A percentile compares a stretch with the other conserved stretches of the same genome.
These are phyloP conservation scores for Siniperca undulata DNA, from an alignment of 2,797 vertebrate species.

Conservation along the genomic window DNA sequence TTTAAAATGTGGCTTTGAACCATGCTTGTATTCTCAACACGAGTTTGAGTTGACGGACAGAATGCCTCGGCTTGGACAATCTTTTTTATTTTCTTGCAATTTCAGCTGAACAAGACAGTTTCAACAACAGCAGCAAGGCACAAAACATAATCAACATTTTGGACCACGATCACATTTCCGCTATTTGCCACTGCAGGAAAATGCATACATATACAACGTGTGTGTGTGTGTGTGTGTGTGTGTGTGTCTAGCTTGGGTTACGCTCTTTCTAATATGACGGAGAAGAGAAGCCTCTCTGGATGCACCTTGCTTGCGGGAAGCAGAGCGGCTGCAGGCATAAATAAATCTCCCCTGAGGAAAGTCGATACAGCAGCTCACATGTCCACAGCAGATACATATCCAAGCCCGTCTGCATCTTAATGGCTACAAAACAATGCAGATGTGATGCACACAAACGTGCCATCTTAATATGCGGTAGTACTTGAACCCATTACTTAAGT, in stretches of 20 bases:
- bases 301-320: constrained; percentile 84
- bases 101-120: neutral
- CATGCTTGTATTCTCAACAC: neutral
- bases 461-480: constrained; percentile 5
- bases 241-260: constrained; percentile 63
- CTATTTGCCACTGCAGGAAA: constrained; percentile 12
- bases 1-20: neutral
- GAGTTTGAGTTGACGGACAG: too few relatives aligned
- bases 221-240: constrained; percentile 37
- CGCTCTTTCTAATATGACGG: constrained; percentile 58
- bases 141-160: neutral
- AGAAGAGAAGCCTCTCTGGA: constrained; percentile 71
- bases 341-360: constrained; percentile 82
- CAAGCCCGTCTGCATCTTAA: constrained; percentile 63
- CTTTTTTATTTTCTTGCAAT: neutral
- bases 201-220: constrained; percentile 8
- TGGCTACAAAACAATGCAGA: constrained; percentile 46
- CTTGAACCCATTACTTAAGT: neutral
- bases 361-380: constrained; percentile 81
- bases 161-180: neutral
- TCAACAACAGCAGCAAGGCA: neutral
- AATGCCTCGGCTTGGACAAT: too few relatives aligned
- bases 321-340: constrained; percentile 73
- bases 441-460: constrained; percentile 27
- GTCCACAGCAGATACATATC: constrained; percentile 75